phyloP scores from a whole-genome alignment of 2,888 invertebrate species.

The Parnassius orleans region DNA sequence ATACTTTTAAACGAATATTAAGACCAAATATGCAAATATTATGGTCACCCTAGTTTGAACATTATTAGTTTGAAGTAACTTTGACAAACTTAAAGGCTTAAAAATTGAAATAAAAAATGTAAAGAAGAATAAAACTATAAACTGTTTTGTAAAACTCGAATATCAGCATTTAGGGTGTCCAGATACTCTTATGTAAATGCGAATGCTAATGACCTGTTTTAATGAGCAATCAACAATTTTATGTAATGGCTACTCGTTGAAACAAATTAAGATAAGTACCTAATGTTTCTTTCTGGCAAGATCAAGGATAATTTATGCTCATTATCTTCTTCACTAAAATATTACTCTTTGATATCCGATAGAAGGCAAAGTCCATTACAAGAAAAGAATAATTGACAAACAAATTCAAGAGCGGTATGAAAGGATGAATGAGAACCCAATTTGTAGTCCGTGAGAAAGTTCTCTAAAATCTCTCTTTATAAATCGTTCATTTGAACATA shows the following conservation, averaged over 20 bases:
- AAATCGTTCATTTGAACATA: slow-evolving; percentile 4
- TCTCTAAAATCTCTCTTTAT: background rate
- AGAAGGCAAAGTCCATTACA: slow-evolving; percentile 21
- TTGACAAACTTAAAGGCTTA: no score
- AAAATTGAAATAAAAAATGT: no score
- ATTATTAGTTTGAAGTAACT: no score
- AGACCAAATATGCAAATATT: no score
- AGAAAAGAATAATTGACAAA: slow-evolving; percentile 26
- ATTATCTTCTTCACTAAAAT: slow-evolving; percentile 24
- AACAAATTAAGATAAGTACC: slow-evolving; percentile 2
- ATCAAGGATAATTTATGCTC: slow-evolving; percentile 5
- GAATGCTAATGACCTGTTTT: slow-evolving; percentile 15
- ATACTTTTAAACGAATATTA: no score
- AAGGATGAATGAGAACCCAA: slow-evolving; percentile 17
- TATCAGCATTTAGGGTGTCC: no score
- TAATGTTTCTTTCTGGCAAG: slow-evolving; percentile 1
- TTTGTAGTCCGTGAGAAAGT: slow-evolving; percentile 17
- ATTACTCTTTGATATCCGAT: slow-evolving; percentile 20
- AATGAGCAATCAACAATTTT: slow-evolving; percentile 6
- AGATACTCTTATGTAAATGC: no score
- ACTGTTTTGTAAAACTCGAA: no score
- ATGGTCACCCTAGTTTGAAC: no score
- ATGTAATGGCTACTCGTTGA: slow-evolving; percentile 11
- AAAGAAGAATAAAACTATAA: no score
- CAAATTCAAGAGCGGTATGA: slow-evolving; percentile 23